Base-by-base conservation (phyloP, 2,797 vertebrate species). In the Pseudomugil gertrudae region DNA sequence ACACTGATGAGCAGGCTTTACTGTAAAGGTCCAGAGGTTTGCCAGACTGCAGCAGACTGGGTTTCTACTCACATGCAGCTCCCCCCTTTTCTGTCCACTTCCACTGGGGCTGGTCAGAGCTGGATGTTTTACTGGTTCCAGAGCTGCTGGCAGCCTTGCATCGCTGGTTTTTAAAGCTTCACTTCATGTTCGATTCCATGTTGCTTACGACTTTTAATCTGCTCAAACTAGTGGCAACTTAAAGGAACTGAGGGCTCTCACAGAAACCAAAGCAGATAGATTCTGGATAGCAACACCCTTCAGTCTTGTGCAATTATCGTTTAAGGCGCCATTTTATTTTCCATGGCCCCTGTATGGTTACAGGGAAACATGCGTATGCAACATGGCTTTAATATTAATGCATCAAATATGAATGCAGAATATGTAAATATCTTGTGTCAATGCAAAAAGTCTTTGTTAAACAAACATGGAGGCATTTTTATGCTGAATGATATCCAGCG, bases 11-110 rank as follows among this genome's bases (percentile, higher is more conserved):
- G n/a, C 50, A 32, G 66, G 60, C 72, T 45, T 9, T 66, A 72
- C 73, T 60, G 80, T 74, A 80, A 84, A 84, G 76, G 72, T 80
- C 76, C 79, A 69, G 72, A 52, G 53, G 30, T 87, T 75, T 84
- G 85, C 84, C 87, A 89, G 85, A 79, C 74, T 87, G 73, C 84
- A 84, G 82, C 83, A 84, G 84, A 80, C 87, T 88, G 85, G 65
- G 71, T 86, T 89, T 90, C 76, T 74, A 86, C 87, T 89, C 76
- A 68, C 72, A 58, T 38, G 36, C 26, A 73, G 61, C 78, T 75
- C n/a, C 65, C 65, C 66, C 57, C 63, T 55, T 52, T 78, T 72
- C 70, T 88, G 59, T 50, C 73, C 66, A 69, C 80, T 84, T 74
- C 69, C 76, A 71, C 79, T 75, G 70, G 83, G 84, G 69, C 78